A percentile compares a stretch with the other conserved stretches of the same genome.
Evolutionary conservation across 2,113 vertebrate species (phyloP).

Genomic region (Myiopsitta monachus): DNA sequence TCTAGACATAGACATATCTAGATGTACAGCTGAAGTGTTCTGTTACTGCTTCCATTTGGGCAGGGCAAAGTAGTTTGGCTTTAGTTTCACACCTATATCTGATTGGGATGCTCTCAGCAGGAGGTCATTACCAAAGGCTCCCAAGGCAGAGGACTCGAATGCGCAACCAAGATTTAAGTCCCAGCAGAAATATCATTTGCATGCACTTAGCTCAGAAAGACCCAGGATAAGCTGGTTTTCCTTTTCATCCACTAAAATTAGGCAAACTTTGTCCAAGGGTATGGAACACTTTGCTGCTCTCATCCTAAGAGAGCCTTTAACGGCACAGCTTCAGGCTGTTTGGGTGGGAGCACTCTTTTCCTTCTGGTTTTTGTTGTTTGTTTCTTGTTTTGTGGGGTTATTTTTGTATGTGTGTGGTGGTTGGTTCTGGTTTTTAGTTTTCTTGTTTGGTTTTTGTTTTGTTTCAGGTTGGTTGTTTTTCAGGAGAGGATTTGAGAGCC

Average conservation of each 20-base stretch:
- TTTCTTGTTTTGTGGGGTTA: background rate
- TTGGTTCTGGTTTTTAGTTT: background rate
- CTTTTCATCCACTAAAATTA: background rate
- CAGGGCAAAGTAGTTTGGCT: background rate
- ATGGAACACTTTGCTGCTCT: background rate
- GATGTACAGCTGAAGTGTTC: background rate
- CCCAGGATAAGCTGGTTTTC: background rate
- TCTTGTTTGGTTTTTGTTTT: background rate
- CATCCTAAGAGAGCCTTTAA: background rate
- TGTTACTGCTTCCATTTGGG: background rate
- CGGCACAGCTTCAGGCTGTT: background rate
- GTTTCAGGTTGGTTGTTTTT: background rate
- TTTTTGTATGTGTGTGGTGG: background rate
- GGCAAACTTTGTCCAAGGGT: background rate
- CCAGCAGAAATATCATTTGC: background rate
- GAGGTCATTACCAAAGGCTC: background rate
- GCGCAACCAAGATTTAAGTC: background rate
- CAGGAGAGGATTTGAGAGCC: background rate
- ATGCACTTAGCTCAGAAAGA: background rate
- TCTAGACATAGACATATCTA: background rate
- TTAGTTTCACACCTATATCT: background rate
- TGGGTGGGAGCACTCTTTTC: background rate
- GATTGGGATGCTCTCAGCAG: background rate
- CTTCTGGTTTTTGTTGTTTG: background rate
- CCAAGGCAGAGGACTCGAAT: background rate